These are phyloP conservation scores for Pandion haliaetus DNA, from an alignment of 2,113 vertebrate genomes.

Conservation along the genomic window DNA sequence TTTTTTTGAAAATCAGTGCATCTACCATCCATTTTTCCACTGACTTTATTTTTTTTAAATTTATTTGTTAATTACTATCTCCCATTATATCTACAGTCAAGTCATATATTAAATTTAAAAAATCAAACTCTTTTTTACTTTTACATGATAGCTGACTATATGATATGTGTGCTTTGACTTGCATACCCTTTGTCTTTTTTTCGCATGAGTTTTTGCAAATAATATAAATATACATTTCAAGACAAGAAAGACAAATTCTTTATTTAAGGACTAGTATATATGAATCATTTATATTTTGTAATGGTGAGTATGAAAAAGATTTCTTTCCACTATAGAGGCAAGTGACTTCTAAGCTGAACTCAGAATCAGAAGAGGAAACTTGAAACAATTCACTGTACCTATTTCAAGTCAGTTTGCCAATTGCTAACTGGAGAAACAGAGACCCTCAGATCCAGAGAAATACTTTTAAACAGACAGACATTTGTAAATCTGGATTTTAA, in stretches of 20 bases:
- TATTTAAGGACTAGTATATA: background rate
- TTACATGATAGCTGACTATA: background rate
- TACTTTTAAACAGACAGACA: background rate
- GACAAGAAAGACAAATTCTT: background rate
- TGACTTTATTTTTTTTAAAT: background rate
- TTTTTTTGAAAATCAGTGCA: background rate
- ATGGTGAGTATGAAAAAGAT: background rate
- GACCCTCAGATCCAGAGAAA: background rate
- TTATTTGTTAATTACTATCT: background rate
- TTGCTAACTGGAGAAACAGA: background rate
- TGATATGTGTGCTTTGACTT: background rate
- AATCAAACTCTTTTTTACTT: background rate
- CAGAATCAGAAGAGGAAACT: background rate
- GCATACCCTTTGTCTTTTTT: background rate
- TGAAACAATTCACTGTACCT: background rate
- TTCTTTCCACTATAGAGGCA: background rate
- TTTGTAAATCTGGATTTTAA: background rate
- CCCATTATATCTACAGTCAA: background rate
- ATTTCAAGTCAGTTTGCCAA: background rate
- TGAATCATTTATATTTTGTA: background rate
- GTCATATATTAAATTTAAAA: background rate
- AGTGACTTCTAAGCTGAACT: background rate
- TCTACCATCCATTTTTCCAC: background rate
- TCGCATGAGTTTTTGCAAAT: background rate
- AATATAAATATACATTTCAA: background rate